These are phyloP conservation scores for Manis pentadactyla DNA, from an alignment of 2,797 vertebrate species.

Conservation along the genomic window DNA sequence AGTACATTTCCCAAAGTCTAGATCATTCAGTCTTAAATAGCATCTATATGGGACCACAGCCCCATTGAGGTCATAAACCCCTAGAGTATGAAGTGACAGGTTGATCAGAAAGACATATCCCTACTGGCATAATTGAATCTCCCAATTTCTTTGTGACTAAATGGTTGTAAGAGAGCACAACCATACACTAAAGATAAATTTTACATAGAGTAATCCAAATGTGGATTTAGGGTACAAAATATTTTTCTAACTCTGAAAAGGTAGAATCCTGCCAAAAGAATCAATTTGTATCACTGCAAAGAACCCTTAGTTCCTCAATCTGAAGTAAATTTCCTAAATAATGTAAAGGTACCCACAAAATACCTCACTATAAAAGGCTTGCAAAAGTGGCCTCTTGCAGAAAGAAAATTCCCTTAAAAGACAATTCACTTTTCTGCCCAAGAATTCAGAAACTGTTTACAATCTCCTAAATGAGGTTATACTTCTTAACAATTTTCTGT, in stretches of 20 bases:
- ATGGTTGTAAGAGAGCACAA: not conserved
- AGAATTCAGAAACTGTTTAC: not conserved
- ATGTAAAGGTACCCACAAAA: not conserved
- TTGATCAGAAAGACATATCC: not conserved
- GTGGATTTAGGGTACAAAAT: not conserved
- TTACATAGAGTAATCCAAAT: not conserved
- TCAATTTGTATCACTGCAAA: not conserved
- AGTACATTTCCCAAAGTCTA: not conserved
- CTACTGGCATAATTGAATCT: not conserved
- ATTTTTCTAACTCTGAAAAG: constrained; percentile 2
- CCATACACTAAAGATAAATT: not conserved
- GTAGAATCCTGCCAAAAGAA: not conserved
- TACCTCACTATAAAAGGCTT: not conserved
- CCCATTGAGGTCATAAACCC: not conserved
- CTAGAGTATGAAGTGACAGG: not conserved
- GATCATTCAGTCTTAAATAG: not conserved
- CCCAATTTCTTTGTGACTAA: not conserved
- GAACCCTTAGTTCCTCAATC: not conserved
- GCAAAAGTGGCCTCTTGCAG: not conserved
- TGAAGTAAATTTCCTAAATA: not conserved
- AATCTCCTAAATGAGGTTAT: not conserved
- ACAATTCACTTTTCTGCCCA: constrained; percentile 14
- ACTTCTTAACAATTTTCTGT: not conserved
- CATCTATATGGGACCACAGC: not conserved
- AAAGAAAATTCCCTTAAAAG: not conserved